Evolutionary conservation across 2,888 invertebrate genomes (phyloP).

Genomic region (Quadroppia sp.): DNA sequence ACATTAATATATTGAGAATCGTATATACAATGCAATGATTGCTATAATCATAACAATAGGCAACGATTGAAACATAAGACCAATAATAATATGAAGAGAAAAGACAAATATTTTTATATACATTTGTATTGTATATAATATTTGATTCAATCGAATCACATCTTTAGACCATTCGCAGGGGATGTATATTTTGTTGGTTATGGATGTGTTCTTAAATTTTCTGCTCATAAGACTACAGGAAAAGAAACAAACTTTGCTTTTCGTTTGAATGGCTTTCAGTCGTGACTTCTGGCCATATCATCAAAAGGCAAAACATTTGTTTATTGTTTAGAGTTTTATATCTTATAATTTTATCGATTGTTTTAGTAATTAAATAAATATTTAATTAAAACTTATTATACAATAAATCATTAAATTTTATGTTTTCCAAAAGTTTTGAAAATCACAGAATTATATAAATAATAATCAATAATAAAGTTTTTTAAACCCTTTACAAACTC

Average conservation of each 20-base stretch:
- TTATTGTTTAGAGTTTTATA: background rate
- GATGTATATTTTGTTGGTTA: background rate
- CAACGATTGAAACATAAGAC: conserved; percentile 3
- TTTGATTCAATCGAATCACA: background rate
- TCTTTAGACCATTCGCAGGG: background rate
- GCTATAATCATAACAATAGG: background rate
- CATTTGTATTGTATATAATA: no score
- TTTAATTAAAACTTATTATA: no score
- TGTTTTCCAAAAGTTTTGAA: no score
- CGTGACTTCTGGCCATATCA: conserved; percentile 15
- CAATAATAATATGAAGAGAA: background rate
- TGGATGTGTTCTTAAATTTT: background rate
- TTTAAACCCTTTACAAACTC: no score
- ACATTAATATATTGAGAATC: background rate
- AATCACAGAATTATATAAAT: no score
- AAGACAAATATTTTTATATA: no score
- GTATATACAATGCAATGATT: background rate
- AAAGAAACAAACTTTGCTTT: background rate
- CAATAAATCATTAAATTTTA: no score
- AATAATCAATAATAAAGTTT: no score
- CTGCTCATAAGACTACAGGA: background rate
- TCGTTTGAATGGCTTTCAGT: background rate
- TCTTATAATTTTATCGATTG: no score
- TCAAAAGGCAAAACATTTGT: no score
- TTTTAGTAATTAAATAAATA: no score